phyloP scores from a whole-genome alignment of 2,888 invertebrate species.

The Arrhopalites spinosus region DNA sequence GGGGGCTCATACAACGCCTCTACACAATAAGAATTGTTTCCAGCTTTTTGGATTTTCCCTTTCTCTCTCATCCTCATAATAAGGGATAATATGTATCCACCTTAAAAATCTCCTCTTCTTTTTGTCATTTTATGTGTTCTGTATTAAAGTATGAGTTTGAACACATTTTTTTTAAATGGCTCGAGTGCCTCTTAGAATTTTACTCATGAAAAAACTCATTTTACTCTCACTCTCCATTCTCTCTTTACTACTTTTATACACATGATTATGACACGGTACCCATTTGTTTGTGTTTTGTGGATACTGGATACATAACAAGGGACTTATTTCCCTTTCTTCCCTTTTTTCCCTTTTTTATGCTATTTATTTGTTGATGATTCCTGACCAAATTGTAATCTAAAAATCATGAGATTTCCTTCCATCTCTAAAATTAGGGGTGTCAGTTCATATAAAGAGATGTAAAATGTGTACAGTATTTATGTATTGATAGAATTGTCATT shows the following conservation, averaged over 20 bases:
- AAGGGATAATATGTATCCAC: not conserved
- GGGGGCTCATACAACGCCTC: conserved; percentile 42
- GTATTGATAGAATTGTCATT: not conserved
- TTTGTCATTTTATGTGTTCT: too few species aligned
- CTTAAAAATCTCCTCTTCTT: not conserved
- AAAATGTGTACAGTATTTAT: not conserved
- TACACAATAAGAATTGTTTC: conserved; percentile 54
- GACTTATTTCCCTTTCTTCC: conserved; percentile 6
- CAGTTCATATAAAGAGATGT: not conserved
- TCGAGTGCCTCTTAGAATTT: conserved; percentile 36
- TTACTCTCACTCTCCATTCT: too few species aligned
- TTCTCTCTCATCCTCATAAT: conserved; percentile 36
- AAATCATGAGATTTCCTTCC: not conserved
- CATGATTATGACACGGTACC: too few species aligned
- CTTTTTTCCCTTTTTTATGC: not conserved
- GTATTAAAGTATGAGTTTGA: too few species aligned
- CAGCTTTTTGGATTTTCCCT: conserved; percentile 53
- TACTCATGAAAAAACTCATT: conserved; percentile 16
- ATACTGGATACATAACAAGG: conserved; percentile 26
- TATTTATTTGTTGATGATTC: conserved; percentile 20
- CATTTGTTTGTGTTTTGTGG: not conserved
- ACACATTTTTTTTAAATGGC: conserved; percentile 26
- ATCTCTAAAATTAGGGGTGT: not conserved
- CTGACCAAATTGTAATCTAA: not conserved
- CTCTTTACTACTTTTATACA: too few species aligned